A percentile compares a stretch with the other conserved stretches of the same genome.
These are phyloP conservation scores for Ganaspis brasiliensis DNA, from an alignment of 2,888 invertebrate genomes.

Conservation along the genomic window DNA sequence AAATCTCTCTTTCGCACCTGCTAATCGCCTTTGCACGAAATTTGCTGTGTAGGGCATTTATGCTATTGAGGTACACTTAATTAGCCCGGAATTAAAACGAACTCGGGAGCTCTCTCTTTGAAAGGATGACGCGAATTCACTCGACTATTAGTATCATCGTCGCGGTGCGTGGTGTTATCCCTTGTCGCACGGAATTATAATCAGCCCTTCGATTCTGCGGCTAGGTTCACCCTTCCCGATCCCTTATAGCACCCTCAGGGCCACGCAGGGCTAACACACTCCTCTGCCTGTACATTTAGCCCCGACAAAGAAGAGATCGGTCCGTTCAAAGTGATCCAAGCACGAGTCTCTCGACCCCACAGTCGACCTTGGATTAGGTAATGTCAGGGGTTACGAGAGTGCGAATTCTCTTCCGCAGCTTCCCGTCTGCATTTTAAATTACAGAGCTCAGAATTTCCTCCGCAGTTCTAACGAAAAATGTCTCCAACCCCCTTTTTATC, in stretches of 20 bases:
- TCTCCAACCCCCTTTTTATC: conserved; percentile 23
- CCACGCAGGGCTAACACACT: conserved; percentile 47
- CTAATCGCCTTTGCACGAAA: conserved; percentile 43
- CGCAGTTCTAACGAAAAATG: conserved; percentile 27
- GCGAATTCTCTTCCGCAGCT: conserved; percentile 58
- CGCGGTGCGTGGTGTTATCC: conserved; percentile 54
- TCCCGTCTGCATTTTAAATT: conserved; percentile 69
- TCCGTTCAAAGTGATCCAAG: conserved; percentile 65
- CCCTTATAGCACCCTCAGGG: conserved; percentile 30
- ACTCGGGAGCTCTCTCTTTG: conserved; percentile 22
- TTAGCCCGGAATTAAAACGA: conserved; percentile 53
- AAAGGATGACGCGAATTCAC: conserved; percentile 54
- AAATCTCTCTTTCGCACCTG: background rate
- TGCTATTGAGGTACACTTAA: conserved; percentile 51
- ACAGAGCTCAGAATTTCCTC: conserved; percentile 55
- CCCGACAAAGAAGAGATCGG: conserved; percentile 62
- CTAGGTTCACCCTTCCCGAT: conserved; percentile 52
- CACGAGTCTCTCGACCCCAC: conserved; percentile 58
- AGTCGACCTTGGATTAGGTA: conserved; percentile 66
- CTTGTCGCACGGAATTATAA: conserved; percentile 62
- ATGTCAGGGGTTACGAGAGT: conserved; percentile 62
- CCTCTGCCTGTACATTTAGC: conserved; percentile 60
- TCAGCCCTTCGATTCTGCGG: conserved; percentile 62
- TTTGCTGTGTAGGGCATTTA: conserved; percentile 34
- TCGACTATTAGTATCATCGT: conserved; percentile 68